These are phyloP conservation scores for Orthonychiurus folsomi DNA, from an alignment of 2,888 invertebrate species.

Conservation along the genomic window DNA sequence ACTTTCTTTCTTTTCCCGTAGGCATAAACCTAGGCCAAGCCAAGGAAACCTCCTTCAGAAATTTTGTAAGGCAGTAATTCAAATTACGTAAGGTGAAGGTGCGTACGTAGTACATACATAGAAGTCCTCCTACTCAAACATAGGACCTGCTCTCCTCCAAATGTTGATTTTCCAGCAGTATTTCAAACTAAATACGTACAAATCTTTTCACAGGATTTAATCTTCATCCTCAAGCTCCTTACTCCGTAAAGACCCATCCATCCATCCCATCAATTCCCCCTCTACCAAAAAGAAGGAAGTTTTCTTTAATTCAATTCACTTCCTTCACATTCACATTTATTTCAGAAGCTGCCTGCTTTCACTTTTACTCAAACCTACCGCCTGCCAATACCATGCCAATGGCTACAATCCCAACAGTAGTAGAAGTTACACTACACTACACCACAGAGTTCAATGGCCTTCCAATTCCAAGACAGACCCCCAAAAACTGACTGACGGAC, in stretches of 20 bases:
- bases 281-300: not conserved
- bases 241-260: no score
- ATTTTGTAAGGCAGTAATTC: no score
- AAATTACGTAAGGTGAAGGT: no score
- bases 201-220: not conserved
- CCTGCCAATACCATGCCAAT: no score
- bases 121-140: not conserved
- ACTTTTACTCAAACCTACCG: not conserved
- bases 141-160: not conserved
- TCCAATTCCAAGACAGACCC: not conserved
- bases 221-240: not conserved
- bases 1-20: not conserved
- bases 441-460: not conserved
- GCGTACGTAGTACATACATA: no score
- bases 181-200: not conserved
- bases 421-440: not conserved
- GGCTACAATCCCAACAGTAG: no score
- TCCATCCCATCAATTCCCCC: no score
- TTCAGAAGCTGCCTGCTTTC: not conserved
- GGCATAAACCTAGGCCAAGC: not conserved
- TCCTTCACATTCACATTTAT: not conserved
- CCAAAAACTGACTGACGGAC: not conserved
- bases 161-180: not conserved
- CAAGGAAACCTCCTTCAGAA: no score
- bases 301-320: slow-evolving; percentile 1